These are phyloP conservation scores for Stenodema calcarata DNA, from an alignment of 2,888 invertebrate species.

Conservation along the genomic window DNA sequence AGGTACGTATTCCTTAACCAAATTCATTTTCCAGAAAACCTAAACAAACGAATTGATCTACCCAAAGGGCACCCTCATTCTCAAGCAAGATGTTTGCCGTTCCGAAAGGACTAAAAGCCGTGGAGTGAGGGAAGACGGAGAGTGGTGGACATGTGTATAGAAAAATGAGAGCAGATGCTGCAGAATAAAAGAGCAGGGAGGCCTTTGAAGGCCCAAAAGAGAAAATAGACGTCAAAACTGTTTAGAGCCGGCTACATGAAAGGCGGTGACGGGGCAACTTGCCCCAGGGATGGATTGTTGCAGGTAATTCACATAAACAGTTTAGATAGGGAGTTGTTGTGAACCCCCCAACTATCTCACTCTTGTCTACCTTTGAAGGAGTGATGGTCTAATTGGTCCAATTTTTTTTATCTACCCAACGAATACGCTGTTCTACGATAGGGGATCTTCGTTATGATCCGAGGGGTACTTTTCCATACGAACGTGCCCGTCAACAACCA, in stretches of 20 bases:
- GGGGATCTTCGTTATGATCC: not conserved
- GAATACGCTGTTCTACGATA: not conserved
- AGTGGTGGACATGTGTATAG: slow-evolving; percentile 34
- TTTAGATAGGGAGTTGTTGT: slow-evolving; percentile 35
- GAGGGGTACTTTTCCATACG: not conserved
- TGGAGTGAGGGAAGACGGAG: not conserved
- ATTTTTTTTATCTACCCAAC: slow-evolving; percentile 16
- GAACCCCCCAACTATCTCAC: not conserved
- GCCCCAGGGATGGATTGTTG: slow-evolving; percentile 35
- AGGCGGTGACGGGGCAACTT: slow-evolving; percentile 16
- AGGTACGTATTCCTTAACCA: too few relatives aligned
- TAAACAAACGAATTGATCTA: not conserved
- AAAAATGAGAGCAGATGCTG: slow-evolving; percentile 44
- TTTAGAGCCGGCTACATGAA: slow-evolving; percentile 41
- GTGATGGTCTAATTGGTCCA: slow-evolving; percentile 25
- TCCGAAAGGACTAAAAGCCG: not conserved
- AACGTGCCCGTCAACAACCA: not conserved
- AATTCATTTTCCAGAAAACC: not conserved
- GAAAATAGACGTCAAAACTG: slow-evolving; percentile 41
- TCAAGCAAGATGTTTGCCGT: slow-evolving; percentile 28
- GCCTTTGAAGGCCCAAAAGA: slow-evolving; percentile 8
- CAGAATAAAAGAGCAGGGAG: slow-evolving; percentile 14
- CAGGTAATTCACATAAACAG: slow-evolving; percentile 47
- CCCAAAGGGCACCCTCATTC: not conserved
- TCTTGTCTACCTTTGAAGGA: not conserved